A percentile compares a stretch with the other conserved stretches of the same genome.
Evolutionary conservation across 2,888 invertebrate species (phyloP).

Genomic region (Ectemnius lituratus): DNA sequence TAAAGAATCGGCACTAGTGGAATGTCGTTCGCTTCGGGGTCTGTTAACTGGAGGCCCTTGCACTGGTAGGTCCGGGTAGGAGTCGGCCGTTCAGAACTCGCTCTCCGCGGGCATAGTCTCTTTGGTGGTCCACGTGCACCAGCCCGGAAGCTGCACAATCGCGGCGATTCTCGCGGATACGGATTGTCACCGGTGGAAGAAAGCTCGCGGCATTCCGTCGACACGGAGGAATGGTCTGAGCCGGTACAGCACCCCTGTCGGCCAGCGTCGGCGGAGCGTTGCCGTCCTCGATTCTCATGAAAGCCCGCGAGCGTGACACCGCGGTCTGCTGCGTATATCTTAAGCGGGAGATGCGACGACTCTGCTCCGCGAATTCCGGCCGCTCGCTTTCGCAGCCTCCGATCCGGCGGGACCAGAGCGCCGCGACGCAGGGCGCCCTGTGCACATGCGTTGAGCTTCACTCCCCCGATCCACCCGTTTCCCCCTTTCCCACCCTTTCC

Average conservation of each 20-base stretch:
- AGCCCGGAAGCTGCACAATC: conserved; percentile 29
- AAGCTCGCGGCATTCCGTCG: conserved; percentile 44
- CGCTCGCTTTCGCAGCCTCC: conserved; percentile 76
- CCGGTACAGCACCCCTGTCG: conserved; percentile 34
- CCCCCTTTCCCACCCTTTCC: conserved; percentile 31
- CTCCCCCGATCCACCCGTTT: conserved; percentile 49
- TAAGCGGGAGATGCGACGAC: conserved; percentile 76
- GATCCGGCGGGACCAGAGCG: conserved; percentile 72
- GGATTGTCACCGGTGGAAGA: conserved; percentile 55
- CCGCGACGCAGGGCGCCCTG: conserved; percentile 76
- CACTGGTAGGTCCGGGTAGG: neutral
- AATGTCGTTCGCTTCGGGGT: conserved; percentile 24
- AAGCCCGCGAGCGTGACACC: conserved; percentile 51
- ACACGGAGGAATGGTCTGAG: conserved; percentile 36
- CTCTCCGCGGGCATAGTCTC: conserved; percentile 7
- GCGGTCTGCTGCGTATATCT: conserved; percentile 62
- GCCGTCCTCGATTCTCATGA: conserved; percentile 60
- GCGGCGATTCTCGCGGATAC: conserved; percentile 17
- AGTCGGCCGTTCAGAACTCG: neutral
- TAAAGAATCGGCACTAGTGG: conserved; percentile 1
- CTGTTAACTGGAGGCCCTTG: conserved; percentile 48
- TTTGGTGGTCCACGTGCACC: conserved; percentile 54
- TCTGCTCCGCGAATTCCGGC: conserved; percentile 76
- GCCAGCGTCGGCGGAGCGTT: conserved; percentile 59
- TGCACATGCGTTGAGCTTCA: conserved; percentile 77